Evolutionary conservation across 1,140 invertebrate genomes (phyloP).

Genomic region (Forficula auricularia): DNA sequence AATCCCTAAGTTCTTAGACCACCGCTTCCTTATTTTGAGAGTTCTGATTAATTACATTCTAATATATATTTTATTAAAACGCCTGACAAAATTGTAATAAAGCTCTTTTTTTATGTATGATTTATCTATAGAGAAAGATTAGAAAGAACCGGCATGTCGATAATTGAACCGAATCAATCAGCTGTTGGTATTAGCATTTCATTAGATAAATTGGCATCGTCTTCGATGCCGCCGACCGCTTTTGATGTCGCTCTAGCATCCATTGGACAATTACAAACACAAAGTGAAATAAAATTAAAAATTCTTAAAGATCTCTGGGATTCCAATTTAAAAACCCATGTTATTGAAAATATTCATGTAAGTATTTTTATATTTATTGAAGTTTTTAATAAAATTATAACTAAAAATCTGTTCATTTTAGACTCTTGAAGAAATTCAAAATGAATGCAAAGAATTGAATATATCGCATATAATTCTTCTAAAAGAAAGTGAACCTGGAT

Average conservation of each 20-base stretch:
- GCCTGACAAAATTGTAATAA: neutral
- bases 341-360: constrained; percentile 31
- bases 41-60: neutral
- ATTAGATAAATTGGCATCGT: constrained; percentile 34
- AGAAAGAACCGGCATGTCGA: constrained; percentile 21
- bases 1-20: neutral
- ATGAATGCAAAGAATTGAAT: constrained; percentile 39
- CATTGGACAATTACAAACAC: constrained; percentile 31
- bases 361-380: neutral
- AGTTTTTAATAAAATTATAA: neutral
- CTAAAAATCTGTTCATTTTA: constrained; percentile 17
- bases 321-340: constrained; percentile 32
- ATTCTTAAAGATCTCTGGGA: constrained; percentile 39
- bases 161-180: constrained; percentile 30
- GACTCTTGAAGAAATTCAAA: constrained; percentile 45
- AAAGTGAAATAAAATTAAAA: constrained; percentile 39
- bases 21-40: neutral
- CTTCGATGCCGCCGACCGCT: constrained; percentile 24
- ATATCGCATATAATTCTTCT: constrained; percentile 48
- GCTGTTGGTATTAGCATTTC: constrained; percentile 60
- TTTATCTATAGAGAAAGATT: constrained; percentile 23
- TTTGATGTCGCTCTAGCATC: constrained; percentile 50
- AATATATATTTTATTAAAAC: neutral
- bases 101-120: constrained; percentile 6
- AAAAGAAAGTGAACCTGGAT: constrained; percentile 42